Evolutionary conservation across 2,888 invertebrate species (phyloP).

Genomic region (Toxonevra muliebris): DNA sequence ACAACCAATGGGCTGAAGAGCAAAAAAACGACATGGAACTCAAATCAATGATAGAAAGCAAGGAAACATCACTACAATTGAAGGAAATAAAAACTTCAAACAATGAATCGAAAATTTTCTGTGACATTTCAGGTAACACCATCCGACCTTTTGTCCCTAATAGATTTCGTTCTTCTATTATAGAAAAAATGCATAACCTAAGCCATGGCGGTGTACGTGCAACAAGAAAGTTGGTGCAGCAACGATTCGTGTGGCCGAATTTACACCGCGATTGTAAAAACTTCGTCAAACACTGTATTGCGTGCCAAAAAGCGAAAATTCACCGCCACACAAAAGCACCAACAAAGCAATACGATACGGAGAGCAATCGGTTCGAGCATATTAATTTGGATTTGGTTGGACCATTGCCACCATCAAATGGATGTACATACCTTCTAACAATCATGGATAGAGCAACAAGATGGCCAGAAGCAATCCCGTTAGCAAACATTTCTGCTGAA

Average conservation of each 20-base stretch:
- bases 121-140: slow-evolving; percentile 14
- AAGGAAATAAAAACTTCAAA: slow-evolving; percentile 11
- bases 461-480: slow-evolving; percentile 5
- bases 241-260: slow-evolving; percentile 23
- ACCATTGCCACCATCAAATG: slow-evolving; percentile 10
- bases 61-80: no score
- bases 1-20: slow-evolving; percentile 4
- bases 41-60: no score
- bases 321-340: slow-evolving; percentile 17
- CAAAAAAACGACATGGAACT: slow-evolving; percentile 21
- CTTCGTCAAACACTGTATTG: slow-evolving; percentile 27
- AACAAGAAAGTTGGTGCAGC: slow-evolving; percentile 19
- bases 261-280: slow-evolving; percentile 17
- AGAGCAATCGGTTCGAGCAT: slow-evolving; percentile 18
- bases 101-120: slow-evolving; percentile 11
- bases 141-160: slow-evolving; percentile 19
- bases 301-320: slow-evolving; percentile 30
- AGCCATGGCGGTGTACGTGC: slow-evolving; percentile 19
- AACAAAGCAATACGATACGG: neutral
- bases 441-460: neutral
- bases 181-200: slow-evolving; percentile 18
- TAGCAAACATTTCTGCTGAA: slow-evolving; percentile 1
- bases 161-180: slow-evolving; percentile 8
- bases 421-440: neutral
- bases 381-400: slow-evolving; percentile 21